Percentiles rank a stretch among this genome's conserved stretches.
These are phyloP conservation scores for Grallaria varia DNA, from an alignment of 2,113 vertebrate genomes.

Conservation along the genomic window DNA sequence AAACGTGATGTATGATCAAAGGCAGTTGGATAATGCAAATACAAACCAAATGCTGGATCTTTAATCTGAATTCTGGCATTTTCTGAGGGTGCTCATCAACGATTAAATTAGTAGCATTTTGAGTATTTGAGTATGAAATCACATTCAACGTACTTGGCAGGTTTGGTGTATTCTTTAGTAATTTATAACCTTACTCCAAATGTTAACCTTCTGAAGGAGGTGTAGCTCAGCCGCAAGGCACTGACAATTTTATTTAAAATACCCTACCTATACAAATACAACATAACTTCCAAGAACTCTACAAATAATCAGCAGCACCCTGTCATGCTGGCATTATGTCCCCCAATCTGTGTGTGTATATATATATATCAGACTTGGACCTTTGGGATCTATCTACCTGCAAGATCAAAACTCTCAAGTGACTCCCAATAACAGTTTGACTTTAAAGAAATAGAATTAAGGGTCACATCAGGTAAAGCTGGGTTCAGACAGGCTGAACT, in stretches of 20 bases:
- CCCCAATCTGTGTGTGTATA: not conserved
- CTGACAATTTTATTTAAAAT: not conserved
- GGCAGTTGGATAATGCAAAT: not conserved
- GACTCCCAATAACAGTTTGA: not conserved
- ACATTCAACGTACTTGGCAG: not conserved
- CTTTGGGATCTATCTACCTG: not conserved
- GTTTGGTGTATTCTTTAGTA: not conserved
- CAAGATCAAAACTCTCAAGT: not conserved
- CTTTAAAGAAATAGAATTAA: not conserved
- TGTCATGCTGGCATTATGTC: not conserved
- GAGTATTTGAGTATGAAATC: not conserved
- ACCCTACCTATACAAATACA: not conserved
- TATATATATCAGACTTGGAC: rapidly evolving
- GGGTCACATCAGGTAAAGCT: not conserved
- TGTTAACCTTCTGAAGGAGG: not conserved
- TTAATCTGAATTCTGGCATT: not conserved
- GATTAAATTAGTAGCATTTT: not conserved
- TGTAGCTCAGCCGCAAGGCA: not conserved
- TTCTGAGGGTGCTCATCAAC: not conserved
- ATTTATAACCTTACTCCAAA: not conserved
- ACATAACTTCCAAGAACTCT: not conserved
- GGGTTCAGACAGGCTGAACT: not conserved
- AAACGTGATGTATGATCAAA: not conserved
- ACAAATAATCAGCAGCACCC: not conserved
- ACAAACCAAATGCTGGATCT: not conserved